Evolutionary conservation across 1,140 invertebrate species (phyloP).

Genomic region (Dendrolimus kikuchii): DNA sequence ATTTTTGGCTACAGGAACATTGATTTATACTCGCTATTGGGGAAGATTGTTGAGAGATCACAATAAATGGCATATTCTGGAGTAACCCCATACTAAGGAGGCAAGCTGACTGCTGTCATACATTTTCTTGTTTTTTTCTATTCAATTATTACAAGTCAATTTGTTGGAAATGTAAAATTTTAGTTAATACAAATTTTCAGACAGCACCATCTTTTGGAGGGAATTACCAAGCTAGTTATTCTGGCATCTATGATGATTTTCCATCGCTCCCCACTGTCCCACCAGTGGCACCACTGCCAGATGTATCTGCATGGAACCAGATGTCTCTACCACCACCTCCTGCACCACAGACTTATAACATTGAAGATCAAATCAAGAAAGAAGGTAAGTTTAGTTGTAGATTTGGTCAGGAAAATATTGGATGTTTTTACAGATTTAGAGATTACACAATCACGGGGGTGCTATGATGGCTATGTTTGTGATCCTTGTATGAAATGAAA

Average conservation of each 20-base stretch:
- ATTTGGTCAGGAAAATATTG: neutral
- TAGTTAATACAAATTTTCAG: no score
- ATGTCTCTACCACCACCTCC: conserved; percentile 49
- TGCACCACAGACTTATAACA: conserved; percentile 24
- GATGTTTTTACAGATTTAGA: neutral
- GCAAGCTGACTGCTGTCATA: no score
- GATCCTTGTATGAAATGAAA: no score
- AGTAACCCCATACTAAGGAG: no score
- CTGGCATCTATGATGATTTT: conserved; percentile 56
- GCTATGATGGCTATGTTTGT: no score
- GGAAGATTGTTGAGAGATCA: no score
- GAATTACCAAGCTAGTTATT: conserved; percentile 41
- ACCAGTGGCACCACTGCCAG: conserved; percentile 23
- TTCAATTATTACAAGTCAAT: no score
- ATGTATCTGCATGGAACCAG: conserved; percentile 51
- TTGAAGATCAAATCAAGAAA: conserved; percentile 63
- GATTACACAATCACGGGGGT: neutral
- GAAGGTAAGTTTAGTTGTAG: conserved; percentile 33
- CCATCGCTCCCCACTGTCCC: conserved; percentile 22
- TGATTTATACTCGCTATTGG: no score
- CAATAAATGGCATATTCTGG: no score
- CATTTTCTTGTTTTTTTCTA: no score
- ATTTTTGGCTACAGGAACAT: no score
- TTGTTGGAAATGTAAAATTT: no score
- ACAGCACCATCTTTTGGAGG: conserved; percentile 12